Evolutionary conservation across 53 echinoderm and acorn worm species (phyloP).

Genomic region (Actinopyga echinites): DNA sequence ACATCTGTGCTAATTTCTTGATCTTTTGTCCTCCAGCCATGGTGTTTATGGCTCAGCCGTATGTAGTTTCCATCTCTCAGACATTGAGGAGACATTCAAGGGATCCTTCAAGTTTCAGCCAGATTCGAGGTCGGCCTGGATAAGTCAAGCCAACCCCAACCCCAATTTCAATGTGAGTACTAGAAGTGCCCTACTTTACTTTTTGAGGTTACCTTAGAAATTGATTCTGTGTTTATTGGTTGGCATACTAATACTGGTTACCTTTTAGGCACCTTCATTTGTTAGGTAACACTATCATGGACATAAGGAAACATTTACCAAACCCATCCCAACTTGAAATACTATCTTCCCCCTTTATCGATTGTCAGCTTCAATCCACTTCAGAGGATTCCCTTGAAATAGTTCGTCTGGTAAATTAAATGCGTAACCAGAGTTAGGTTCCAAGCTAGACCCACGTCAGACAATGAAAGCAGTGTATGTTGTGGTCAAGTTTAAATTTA

Average conservation of each 20-base stretch:
- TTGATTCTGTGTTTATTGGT: background rate
- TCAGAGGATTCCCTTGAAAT: too few relatives aligned
- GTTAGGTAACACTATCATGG: too few relatives aligned
- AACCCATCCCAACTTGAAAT: too few relatives aligned
- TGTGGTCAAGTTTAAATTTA: too few relatives aligned
- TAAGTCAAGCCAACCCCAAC: conserved; percentile 74
- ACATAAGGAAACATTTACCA: too few relatives aligned
- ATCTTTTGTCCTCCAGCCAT: conserved; percentile 52
- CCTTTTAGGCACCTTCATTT: too few relatives aligned
- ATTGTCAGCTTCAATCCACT: too few relatives aligned
- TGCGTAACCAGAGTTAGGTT: too few relatives aligned
- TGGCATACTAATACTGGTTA: background rate
- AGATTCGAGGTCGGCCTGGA: conserved; percentile 84
- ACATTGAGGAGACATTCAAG: conserved; percentile 80
- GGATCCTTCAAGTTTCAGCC: conserved; percentile 91
- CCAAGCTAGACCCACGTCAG: too few relatives aligned
- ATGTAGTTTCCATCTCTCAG: conserved; percentile 70
- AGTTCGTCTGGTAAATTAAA: too few relatives aligned
- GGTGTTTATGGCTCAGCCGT: conserved; percentile 87
- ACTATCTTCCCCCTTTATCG: too few relatives aligned
- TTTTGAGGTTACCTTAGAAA: background rate
- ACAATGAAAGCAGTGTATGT: too few relatives aligned
- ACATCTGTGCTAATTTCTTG: background rate
- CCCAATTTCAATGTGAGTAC: conserved; percentile 55
- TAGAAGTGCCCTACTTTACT: background rate